Percentiles rank a stretch among this genome's conserved stretches.
Evolutionary conservation across 1,140 invertebrate species (phyloP).

Genomic region (Drosophila carrolli): DNA sequence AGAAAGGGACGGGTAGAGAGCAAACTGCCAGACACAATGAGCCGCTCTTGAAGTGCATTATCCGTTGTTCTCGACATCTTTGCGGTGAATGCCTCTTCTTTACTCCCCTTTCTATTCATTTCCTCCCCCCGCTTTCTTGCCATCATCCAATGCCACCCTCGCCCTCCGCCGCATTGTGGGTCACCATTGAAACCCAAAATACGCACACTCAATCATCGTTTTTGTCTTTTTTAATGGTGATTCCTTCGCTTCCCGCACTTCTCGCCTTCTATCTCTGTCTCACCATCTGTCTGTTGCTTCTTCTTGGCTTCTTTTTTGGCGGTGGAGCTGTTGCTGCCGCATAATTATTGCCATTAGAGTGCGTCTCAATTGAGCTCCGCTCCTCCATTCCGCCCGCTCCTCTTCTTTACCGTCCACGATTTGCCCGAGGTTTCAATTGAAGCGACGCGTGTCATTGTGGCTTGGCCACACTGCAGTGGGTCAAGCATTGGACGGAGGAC

Average conservation of each 20-base stretch:
- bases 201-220: slow-evolving; percentile 82
- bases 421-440: slow-evolving; percentile 51
- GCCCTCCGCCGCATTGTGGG: slow-evolving; percentile 28
- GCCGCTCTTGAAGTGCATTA: slow-evolving; percentile 79
- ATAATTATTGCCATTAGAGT: slow-evolving; percentile 81
- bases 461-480: slow-evolving; percentile 57
- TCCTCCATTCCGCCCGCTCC: slow-evolving; percentile 8
- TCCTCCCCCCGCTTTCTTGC: slow-evolving; percentile 1
- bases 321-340: slow-evolving; percentile 57
- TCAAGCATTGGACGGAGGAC: slow-evolving; percentile 25
- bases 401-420: slow-evolving; percentile 10
- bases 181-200: slow-evolving; percentile 77
- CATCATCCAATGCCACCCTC: not conserved
- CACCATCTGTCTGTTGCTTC: slow-evolving; percentile 22
- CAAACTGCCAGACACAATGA: slow-evolving; percentile 73
- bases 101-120: slow-evolving; percentile 10
- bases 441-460: slow-evolving; percentile 80
- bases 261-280: not conserved
- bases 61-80: slow-evolving; percentile 77
- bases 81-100: slow-evolving; percentile 58
- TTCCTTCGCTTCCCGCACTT: slow-evolving; percentile 31
- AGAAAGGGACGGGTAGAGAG: slow-evolving; percentile 3
- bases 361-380: slow-evolving; percentile 71
- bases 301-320: slow-evolving; percentile 24
- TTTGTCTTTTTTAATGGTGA: slow-evolving; percentile 78